Percentiles rank a stretch among this genome's conserved stretches.
phyloP scores from a whole-genome alignment of 2,888 invertebrate genomes.

The Dendrolimus houi region DNA sequence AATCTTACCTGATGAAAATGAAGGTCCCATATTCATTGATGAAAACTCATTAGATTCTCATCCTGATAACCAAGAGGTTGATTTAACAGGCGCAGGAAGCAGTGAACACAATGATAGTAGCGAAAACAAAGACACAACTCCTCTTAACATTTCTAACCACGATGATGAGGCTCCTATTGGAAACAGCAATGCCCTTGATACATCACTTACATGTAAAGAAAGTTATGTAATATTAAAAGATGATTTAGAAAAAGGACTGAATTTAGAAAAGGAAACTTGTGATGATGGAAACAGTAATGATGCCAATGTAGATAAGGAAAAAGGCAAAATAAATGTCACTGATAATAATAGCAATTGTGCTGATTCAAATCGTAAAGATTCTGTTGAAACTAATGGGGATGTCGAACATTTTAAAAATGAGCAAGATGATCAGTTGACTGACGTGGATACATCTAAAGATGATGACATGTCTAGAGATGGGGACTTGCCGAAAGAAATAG shows the following conservation, averaged over 20 bases:
- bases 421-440: slow-evolving; percentile 5
- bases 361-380: background rate
- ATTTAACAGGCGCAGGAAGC: slow-evolving; percentile 49
- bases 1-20: slow-evolving; percentile 52
- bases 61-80: slow-evolving; percentile 46
- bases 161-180: background rate
- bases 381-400: slow-evolving; percentile 3
- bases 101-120: slow-evolving; percentile 70
- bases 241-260: background rate
- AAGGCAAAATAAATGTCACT: slow-evolving; percentile 3
- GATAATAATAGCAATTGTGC: background rate
- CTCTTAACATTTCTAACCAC: slow-evolving; percentile 8
- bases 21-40: slow-evolving; percentile 71
- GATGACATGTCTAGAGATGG: slow-evolving; percentile 4
- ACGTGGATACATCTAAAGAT: slow-evolving; percentile 5
- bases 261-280: background rate
- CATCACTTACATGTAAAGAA: background rate
- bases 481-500: slow-evolving; percentile 6
- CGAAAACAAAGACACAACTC: slow-evolving; percentile 28
- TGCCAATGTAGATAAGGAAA: background rate
- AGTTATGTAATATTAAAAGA: background rate
- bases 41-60: slow-evolving; percentile 66
- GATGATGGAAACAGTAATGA: background rate
- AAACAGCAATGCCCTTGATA: background rate
- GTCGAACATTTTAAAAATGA: slow-evolving; percentile 1